Evolutionary conservation across 2,797 vertebrate genomes (phyloP), one percentile per base, ranked within the genome.

Genomic region (Distichodus sexfasciatus): DNA sequence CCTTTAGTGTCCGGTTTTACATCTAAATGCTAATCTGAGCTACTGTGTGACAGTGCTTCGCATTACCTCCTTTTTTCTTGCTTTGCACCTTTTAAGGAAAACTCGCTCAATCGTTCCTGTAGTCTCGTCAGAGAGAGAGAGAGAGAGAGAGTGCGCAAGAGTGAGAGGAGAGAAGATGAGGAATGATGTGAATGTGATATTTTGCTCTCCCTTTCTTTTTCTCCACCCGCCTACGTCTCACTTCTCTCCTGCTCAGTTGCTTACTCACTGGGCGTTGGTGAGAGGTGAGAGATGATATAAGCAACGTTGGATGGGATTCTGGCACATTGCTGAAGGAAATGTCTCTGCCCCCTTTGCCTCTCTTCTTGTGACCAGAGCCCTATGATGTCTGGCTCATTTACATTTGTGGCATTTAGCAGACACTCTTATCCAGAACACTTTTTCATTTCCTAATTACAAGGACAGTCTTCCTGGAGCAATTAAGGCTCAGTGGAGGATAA

Each of bases 251-350:
- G 44, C 26, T 53, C 5, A 33, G 11, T 15, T 33, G 51, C 31
- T 31, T 31, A 54, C 28, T 54, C 29, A 54, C 51, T 54, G 51
- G 29, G 51, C 29, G 28, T 54, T 54, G 51, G 29, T 54, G 51
- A 15, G 50, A 53, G 50, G 28, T 53, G 47, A 50, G 31, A 35
- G 53, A 36, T 17, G 31, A 29, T 36, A 26, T 51, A 14, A 28
- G 24, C 12, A 7, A 14, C 29, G 14, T 23, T 48, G 46, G 46
- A 19, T 48, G 46, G 21, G 21, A 51, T 51, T 51, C 29, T 26
- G 15, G 48, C 26, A 15, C 15, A n/a, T 51, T 26, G 40, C 40
- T 43, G 40, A 21, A 21, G 11, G 17, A 21, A 46, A 4, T 19
- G 19, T 15, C n/a, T 15, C 40, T 43, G 40, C 3, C 5, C 40